Base-by-base conservation (phyloP, 2,797 vertebrate genomes). In the Allobates femoralis region DNA sequence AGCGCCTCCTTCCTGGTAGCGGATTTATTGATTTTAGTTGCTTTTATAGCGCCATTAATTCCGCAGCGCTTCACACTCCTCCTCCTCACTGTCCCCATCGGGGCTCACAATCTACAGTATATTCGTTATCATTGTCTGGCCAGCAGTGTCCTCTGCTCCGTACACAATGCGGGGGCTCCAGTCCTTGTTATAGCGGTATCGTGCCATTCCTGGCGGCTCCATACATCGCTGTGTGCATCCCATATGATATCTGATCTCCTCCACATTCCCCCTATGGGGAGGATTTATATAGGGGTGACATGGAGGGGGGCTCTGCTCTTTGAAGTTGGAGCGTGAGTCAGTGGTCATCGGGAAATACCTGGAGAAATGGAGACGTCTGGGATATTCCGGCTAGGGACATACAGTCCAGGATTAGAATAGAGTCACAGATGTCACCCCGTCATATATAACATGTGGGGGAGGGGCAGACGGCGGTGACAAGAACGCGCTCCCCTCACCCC, bases 221-320 rank as follows among this genome's bases (percentile, higher is more conserved):
- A 60, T 32, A 60, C 55, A 75, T 83, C 81, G 7, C 11, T 46
- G 23, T 8, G 6, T 14, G 37, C 5, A 23, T 74, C 41, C 71
- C 21, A 15, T 37, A 30, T 55, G 81, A 83, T 23, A 83, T 60
- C 23, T 28, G 32, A 73, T 83, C 51, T 32, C 28, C 21, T 16
- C 30, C 32, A 28, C 55, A 50, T 34, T 32, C 55, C n/a, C 4
- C 32, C 10, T 37, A 41, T 69, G 32, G 81, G 30, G 58, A 37
- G 67, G 73, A 83, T 75, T 62, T 83, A 28, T 83, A 83, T 23
- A 60, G 69, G 81, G 30, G 71, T 28, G 12, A 21, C 0, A 21
- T 1, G 37, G 37, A 50, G 10, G 11, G 71, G 53, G 69, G 21
- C 2, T n/a, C 81, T 30, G 2, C 3, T 30, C 81, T 83, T 83